Percentiles rank a stretch among this genome's conserved stretches.
Conservation (phyloP, 2,113 vertebrate genomes). For the Ia io region DNA sequence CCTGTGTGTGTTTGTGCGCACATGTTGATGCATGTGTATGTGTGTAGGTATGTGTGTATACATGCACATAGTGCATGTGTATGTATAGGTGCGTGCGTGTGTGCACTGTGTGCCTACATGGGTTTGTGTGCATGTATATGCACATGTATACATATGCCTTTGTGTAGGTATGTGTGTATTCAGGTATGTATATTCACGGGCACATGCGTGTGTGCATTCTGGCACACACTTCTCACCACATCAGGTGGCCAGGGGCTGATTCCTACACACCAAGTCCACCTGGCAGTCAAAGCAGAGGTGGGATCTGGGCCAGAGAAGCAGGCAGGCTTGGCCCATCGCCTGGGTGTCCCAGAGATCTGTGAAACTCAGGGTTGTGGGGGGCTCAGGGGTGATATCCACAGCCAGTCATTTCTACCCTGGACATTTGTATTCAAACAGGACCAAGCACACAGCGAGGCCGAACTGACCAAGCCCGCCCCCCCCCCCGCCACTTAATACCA, state of each 20-base stretch:
- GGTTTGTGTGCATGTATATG: neutral
- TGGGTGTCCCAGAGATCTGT: fast-evolving
- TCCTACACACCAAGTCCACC: fast-evolving
- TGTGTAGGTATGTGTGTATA: no score
- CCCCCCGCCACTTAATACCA: no score
- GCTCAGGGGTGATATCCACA: neutral
- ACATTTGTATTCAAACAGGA: neutral
- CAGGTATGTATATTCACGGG: neutral
- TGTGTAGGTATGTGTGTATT: neutral
- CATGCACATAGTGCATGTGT: neutral
- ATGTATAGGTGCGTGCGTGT: neutral
- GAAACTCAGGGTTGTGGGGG: neutral
- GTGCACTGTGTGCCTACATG: neutral
- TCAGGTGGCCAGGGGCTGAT: neutral
- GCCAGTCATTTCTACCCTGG: fast-evolving
- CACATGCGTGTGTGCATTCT: neutral
- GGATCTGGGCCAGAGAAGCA: neutral
- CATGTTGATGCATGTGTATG: neutral
- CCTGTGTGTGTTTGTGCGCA: fast-evolving
- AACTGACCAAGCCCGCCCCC: neutral
- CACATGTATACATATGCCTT: no score
- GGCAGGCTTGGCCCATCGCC: fast-evolving
- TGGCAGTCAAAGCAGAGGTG: neutral
- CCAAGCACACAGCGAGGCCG: neutral
- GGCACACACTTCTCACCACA: neutral